Evolutionary conservation across 30 jellyfish, hydroid and myxozoan genomes (phyloP).

Genomic region (Mastigias papua): DNA sequence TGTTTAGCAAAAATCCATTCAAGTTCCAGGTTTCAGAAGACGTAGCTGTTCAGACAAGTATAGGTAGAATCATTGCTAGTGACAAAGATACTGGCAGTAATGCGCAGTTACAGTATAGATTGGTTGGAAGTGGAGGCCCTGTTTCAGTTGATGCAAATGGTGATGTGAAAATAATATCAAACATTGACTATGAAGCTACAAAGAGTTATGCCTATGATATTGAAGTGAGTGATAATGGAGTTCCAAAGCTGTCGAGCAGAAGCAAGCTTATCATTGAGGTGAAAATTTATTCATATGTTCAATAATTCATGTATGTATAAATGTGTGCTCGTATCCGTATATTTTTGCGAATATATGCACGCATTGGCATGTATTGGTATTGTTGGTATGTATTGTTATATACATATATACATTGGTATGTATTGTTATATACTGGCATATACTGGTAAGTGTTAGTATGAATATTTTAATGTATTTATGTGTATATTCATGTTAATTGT

Average conservation of each 20-base stretch:
- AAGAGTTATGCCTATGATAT: constrained; percentile 14
- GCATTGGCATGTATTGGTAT: too few relatives aligned
- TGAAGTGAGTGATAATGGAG: constrained; percentile 73
- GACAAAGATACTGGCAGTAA: constrained; percentile 57
- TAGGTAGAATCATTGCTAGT: constrained; percentile 54
- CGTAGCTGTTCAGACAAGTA: neutral
- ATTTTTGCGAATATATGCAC: too few relatives aligned
- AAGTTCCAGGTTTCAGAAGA: constrained; percentile 22
- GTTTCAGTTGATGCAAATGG: constrained; percentile 33
- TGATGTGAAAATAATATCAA: constrained; percentile 12
- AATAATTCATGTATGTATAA: too few relatives aligned
- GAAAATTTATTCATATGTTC: too few relatives aligned
- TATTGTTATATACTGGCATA: too few relatives aligned
- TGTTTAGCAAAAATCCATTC: constrained; percentile 47
- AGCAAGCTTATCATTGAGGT: constrained; percentile 27
- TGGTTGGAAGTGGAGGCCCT: constrained; percentile 21
- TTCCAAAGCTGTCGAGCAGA: constrained; percentile 29
- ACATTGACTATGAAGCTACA: constrained; percentile 49
- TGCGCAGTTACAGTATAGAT: constrained; percentile 34
- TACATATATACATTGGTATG: too few relatives aligned
- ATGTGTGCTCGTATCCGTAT: too few relatives aligned
- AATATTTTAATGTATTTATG: too few relatives aligned
- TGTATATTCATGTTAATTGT: too few relatives aligned
- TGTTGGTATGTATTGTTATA: too few relatives aligned
- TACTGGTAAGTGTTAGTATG: too few relatives aligned